Percentiles rank a stretch among this genome's conserved stretches.
phyloP scores from a whole-genome alignment of 2,888 invertebrate species.

The Drosophila rellima region DNA sequence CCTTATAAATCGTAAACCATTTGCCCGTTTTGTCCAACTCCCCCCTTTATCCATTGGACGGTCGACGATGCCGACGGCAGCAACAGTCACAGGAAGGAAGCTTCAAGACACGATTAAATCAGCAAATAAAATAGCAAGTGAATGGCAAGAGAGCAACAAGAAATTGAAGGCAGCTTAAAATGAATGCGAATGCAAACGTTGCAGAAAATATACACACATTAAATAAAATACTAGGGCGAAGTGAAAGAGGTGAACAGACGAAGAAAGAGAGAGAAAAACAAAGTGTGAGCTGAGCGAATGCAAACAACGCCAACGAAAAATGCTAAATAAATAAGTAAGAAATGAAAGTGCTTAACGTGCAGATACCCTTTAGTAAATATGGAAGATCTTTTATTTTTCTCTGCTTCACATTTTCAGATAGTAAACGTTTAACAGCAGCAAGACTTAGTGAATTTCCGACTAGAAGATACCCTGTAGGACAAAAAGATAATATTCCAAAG shows the following conservation, averaged over 20 bases:
- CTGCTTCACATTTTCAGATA: background rate
- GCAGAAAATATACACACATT: conserved; percentile 44
- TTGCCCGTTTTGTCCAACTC: conserved; percentile 32
- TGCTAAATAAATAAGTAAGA: conserved; percentile 17
- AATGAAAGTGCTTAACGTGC: background rate
- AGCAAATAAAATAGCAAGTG: conserved; percentile 79
- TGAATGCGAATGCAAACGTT: conserved; percentile 68
- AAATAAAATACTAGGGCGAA: conserved; percentile 20
- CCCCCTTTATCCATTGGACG: conserved; percentile 9
- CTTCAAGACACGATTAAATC: conserved; percentile 81
- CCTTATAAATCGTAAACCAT: conserved; percentile 63
- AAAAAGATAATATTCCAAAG: background rate
- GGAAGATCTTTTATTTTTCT: background rate
- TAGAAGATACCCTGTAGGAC: background rate
- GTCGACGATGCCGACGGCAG: conserved; percentile 34
- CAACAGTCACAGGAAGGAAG: conserved; percentile 79
- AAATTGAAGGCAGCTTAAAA: conserved; percentile 66
- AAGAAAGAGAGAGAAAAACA: conserved; percentile 18
- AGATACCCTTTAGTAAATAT: conserved; percentile 9
- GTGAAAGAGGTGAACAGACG: conserved; percentile 1
- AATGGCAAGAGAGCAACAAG: conserved; percentile 72
- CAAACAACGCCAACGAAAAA: conserved; percentile 43
- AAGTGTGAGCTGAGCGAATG: conserved; percentile 48
- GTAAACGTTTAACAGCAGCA: background rate
- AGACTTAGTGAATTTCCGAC: background rate